Conservation (phyloP, 2,888 invertebrate genomes). For the Drosophila robusta region DNA sequence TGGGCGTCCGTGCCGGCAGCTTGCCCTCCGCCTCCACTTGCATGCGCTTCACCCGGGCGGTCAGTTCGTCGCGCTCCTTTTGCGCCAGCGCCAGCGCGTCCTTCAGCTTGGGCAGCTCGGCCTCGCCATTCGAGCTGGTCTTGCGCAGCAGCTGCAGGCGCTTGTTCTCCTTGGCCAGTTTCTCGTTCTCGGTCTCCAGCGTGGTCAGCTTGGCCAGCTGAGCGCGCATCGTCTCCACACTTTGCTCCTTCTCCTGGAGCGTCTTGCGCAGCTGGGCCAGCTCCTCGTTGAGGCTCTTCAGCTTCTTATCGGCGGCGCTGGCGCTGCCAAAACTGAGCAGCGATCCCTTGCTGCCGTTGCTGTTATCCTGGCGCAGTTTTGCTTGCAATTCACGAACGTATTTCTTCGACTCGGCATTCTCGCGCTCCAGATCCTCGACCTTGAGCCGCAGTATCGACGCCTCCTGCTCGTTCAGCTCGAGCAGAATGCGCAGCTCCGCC, state of each 20-base stretch:
- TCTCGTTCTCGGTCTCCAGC: slow-evolving; percentile 91
- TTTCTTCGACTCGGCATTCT: slow-evolving; percentile 90
- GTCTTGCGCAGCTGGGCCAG: slow-evolving; percentile 90
- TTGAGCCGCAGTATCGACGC: slow-evolving; percentile 92
- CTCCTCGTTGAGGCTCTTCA: slow-evolving; percentile 90
- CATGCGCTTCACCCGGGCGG: slow-evolving; percentile 88
- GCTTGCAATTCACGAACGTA: slow-evolving; percentile 92
- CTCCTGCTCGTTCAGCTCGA: slow-evolving; percentile 96
- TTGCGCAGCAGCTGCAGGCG: slow-evolving; percentile 87
- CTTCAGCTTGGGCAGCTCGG: slow-evolving; percentile 87
- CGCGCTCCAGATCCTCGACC: slow-evolving; percentile 93
- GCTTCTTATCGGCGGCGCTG: slow-evolving; percentile 77
- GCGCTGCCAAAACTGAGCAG: slow-evolving; percentile 57
- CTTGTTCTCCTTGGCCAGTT: slow-evolving; percentile 90
- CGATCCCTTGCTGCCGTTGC: slow-evolving; percentile 59
- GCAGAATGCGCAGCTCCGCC: slow-evolving; percentile 92
- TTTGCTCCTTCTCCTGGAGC: slow-evolving; percentile 92
- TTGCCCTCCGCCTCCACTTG: slow-evolving; percentile 88
- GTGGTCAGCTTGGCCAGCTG: slow-evolving; percentile 89
- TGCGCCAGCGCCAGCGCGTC: slow-evolving; percentile 86
- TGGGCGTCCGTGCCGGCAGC: slow-evolving; percentile 89
- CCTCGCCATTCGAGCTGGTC: slow-evolving; percentile 83
- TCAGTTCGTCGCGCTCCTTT: slow-evolving; percentile 89
- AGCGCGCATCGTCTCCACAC: slow-evolving; percentile 91
- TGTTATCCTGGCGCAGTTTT: slow-evolving; percentile 86